Evolutionary conservation across 2,113 vertebrate species (phyloP).

Genomic region (Balaeniceps rex): DNA sequence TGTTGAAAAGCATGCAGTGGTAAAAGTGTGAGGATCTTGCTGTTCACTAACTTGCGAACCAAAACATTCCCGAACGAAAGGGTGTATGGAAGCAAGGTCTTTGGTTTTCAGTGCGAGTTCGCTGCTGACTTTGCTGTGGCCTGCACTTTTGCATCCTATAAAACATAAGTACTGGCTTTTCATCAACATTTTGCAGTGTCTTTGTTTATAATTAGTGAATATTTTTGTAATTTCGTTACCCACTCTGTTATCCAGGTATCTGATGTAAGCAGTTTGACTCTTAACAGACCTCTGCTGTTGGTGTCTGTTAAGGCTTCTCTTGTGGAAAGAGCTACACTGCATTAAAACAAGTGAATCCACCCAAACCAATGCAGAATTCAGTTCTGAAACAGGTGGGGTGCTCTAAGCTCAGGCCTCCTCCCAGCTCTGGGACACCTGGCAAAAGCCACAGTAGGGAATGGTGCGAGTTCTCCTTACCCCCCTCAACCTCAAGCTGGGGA

Average conservation of each 20-base stretch:
- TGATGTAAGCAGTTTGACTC: neutral
- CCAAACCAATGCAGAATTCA: neutral
- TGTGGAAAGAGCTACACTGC: neutral
- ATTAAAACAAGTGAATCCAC: neutral
- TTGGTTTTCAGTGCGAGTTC: neutral
- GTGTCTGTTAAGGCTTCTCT: neutral
- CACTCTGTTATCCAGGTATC: neutral
- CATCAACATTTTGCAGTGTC: neutral
- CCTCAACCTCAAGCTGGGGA: neutral
- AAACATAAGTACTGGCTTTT: neutral
- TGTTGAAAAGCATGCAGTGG: neutral
- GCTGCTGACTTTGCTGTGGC: neutral
- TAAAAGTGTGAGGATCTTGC: neutral
- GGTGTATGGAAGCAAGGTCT: neutral
- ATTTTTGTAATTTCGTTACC: neutral
- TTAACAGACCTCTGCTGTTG: neutral
- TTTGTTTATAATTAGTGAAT: neutral
- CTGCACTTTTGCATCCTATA: neutral
- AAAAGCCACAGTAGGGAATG: neutral
- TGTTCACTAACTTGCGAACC: neutral
- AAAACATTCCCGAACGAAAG: neutral
- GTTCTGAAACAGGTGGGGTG: neutral
- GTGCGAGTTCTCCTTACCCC: fast-evolving
- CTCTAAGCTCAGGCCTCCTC: neutral
- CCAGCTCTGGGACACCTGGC: neutral